These are phyloP conservation scores for Plebejus melissa DNA, from an alignment of 2,888 invertebrate species.

Conservation along the genomic window DNA sequence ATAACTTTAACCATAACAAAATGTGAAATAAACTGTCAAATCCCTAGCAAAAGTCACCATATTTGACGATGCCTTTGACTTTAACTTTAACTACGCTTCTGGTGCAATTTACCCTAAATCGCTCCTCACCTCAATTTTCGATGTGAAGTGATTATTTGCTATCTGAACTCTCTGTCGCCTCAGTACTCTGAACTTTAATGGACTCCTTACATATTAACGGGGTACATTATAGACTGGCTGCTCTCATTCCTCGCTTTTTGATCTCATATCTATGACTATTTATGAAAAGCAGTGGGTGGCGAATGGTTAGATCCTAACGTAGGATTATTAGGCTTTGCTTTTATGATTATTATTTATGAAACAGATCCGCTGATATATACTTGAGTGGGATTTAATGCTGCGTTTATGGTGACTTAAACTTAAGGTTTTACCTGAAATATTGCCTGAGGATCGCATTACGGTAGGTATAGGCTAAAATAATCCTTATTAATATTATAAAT, in stretches of 20 bases:
- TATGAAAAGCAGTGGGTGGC: constrained; percentile 52
- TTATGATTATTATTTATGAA: constrained; percentile 30
- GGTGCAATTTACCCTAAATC: too few relatives aligned
- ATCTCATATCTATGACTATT: constrained; percentile 53
- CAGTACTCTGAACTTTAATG: constrained; percentile 46
- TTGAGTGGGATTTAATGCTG: constrained; percentile 14
- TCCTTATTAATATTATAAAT: background rate
- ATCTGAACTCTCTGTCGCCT: constrained; percentile 30
- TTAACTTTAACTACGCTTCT: too few relatives aligned
- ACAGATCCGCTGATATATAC: constrained; percentile 20
- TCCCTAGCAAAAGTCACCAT: too few relatives aligned
- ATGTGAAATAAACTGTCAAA: too few relatives aligned
- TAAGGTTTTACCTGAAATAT: background rate
- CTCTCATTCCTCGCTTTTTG: constrained; percentile 46
- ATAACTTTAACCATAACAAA: too few relatives aligned
- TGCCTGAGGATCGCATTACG: background rate
- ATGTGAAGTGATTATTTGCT: too few relatives aligned
- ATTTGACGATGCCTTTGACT: too few relatives aligned
- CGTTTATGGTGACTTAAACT: constrained; percentile 12
- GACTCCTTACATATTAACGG: constrained; percentile 51
- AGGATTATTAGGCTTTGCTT: constrained; percentile 35
- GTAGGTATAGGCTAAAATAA: background rate
- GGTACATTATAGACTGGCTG: constrained; percentile 41
- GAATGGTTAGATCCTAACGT: constrained; percentile 31
- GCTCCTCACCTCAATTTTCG: too few relatives aligned